Evolutionary conservation across 2,888 invertebrate species (phyloP), one percentile per base, ranked within the genome.

Genomic region (Rotaria macrura): DNA sequence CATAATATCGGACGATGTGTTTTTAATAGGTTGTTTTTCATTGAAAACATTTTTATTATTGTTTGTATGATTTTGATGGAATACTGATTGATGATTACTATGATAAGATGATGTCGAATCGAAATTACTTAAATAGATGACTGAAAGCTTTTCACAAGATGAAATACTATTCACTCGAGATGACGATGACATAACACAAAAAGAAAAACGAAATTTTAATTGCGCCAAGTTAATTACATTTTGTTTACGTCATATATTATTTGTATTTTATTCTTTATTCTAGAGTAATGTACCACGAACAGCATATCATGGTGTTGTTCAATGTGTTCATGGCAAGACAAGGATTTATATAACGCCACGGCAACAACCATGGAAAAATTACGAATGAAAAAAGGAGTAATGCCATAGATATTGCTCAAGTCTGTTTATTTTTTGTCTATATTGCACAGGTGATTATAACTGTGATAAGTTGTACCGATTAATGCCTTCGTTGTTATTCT

Each of bases 251-350:
- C 17, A 10, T 14, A 49, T 49, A 49, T 49, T 20, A 20, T 52
- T 52, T 52, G 1, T 17, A 17, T 65, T 4, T 20, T 29, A 38
- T 79, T 43, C 34, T 79, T 29, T 34, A 12, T 43, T 74, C n/a
- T 79, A 79, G 79, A 34, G 34, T 79, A 79, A 43, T 79, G 79
- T 79, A 25, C 40, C 79, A 12, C 79, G 79, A 79, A 79, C 79
- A 25, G 79, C 40, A 12, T 79, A 79, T 43, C 79, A n/a, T 9
- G 79, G 79, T 43, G 43, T 79, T 43, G 79, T 79, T 43, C 79
- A 79, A 79, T 79, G 79, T 43, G 43, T 40, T 43, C 43, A 40
- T 43, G 40, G 6, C n/a, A 43, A 43, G 23, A 7, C 79, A 43
- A 79, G 40, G 23, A 40, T 79, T n/a, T 79, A 43, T 79, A 38